Base-by-base conservation (phyloP, 1,140 invertebrate genomes). In the Papilio glaucus region DNA sequence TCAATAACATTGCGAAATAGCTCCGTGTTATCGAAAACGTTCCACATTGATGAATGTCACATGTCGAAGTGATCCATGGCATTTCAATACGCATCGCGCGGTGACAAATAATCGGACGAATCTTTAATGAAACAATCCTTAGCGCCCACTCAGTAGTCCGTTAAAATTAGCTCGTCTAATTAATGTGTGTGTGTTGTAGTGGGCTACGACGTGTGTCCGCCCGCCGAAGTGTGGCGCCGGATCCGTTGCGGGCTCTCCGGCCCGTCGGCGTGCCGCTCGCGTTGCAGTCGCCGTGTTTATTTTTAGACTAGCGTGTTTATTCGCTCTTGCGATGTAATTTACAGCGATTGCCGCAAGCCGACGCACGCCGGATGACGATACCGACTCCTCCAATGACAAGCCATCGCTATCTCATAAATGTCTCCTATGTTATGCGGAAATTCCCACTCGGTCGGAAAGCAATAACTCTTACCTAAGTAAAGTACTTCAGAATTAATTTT, bases 311-410 rank as follows among this genome's bases (percentile, higher is more conserved):
- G 80, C 80, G 80, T 89, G 81, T 89, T 89, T 86, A 88, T 88
- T 90, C 85, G 85, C 84, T 85, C 82, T 89, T 84, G 85, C 87
- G 79, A 86, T 88, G 82, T 88, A 89, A 90, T 90, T 89, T 87
- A 87, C 87, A 92, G 77, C 83, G 84, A 89, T 86, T 86, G 78
- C 84, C 80, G 85, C 83, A 78, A 80, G 83, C 86, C 84, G 83
- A n/a, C n/a, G n/a, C n/a, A n/a, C n/a, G 78, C 84, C 80, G 85
- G 83, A 78, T 80, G 83, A 85, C 84, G 83, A 89, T 85, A 86
- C 82, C 79, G 76, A 81, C 82, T 79, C 78, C 82, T 75, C 83
- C 74, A 86, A 88, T 90, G 88, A 88, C 89, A 89, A 82, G 77
- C 82, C 85, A 82, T 82, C 81, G 82, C 81, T 89, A 87, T 90